Conservation (phyloP, 2,888 invertebrate species). For the Acrobeloides nanus region DNA sequence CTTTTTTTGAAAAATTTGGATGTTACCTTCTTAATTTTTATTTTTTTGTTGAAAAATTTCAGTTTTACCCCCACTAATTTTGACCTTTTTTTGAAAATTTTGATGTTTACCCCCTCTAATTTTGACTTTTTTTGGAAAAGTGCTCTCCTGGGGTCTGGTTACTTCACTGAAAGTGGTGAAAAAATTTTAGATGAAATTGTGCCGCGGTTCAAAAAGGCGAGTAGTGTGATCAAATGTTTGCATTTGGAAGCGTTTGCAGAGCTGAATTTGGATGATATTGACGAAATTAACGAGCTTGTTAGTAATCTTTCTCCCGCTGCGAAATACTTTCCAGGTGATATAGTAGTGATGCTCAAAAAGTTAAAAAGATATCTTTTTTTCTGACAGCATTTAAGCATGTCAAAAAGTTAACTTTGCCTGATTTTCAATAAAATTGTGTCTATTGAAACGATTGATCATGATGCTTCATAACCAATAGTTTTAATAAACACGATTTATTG, state of each 20-base stretch:
- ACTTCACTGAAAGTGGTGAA: not conserved
- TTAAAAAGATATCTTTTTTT: too few species aligned
- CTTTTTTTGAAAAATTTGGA: too few species aligned
- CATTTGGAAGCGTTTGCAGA: not conserved
- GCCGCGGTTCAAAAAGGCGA: not conserved
- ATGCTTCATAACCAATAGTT: too few species aligned
- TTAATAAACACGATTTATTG: too few species aligned
- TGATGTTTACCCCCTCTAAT: not conserved
- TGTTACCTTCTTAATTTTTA: not conserved
- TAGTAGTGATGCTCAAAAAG: too few species aligned
- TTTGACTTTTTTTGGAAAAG: not conserved
- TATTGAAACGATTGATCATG: too few species aligned
- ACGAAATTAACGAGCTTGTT: not conserved
- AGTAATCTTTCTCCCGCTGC: not conserved
- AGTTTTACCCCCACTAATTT: not conserved
- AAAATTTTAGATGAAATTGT: not conserved
- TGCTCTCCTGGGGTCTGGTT: too few species aligned
- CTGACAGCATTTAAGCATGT: too few species aligned
- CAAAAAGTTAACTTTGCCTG: too few species aligned
- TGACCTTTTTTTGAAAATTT: not conserved
- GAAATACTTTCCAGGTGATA: slow-evolving; percentile 3
- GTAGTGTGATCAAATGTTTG: slow-evolving; percentile 1
- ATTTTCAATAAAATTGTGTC: too few species aligned
- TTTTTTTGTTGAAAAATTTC: not conserved
- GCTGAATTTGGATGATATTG: not conserved